Evolutionary conservation across 2,797 vertebrate species (phyloP).

Genomic region (Dromococcyx pavoninus): DNA sequence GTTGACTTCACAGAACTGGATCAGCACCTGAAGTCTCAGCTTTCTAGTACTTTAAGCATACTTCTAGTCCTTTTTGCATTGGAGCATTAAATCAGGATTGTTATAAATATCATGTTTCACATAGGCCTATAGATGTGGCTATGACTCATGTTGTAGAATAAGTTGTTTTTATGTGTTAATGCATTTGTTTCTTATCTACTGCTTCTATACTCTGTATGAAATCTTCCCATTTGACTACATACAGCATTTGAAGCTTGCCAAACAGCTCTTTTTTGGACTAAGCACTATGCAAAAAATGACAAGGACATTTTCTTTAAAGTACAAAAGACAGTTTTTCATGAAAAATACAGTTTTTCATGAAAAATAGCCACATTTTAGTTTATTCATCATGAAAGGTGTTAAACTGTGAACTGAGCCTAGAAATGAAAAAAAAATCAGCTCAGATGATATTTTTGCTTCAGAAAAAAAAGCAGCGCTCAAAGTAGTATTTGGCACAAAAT

Average conservation of each 20-base stretch:
- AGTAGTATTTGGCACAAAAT: slow-evolving; percentile 45
- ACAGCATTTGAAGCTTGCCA: not conserved
- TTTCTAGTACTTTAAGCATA: not conserved
- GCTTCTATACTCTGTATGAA: slow-evolving; percentile 21
- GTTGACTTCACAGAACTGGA: not conserved
- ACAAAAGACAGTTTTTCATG: not conserved
- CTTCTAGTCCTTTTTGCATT: not conserved
- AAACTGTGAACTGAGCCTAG: slow-evolving; percentile 3
- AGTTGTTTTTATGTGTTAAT: not conserved
- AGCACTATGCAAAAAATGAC: not conserved
- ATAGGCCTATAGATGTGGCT: not conserved
- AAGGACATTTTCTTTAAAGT: slow-evolving; percentile 25
- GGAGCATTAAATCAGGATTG: not conserved
- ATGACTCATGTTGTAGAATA: not conserved
- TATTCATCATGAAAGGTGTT: slow-evolving; percentile 23
- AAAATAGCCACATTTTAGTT: slow-evolving; percentile 4
- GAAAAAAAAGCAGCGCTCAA: slow-evolving; percentile 30
- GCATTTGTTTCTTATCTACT: slow-evolving; percentile 5
- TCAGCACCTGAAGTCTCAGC: not conserved
- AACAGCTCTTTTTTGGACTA: not conserved
- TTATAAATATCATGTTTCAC: not conserved
- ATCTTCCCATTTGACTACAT: not conserved
- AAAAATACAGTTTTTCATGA: not conserved
- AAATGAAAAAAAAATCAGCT: slow-evolving; percentile 24
- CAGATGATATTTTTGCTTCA: slow-evolving; percentile 7